Conservation (phyloP, 2,113 vertebrate species). For the Poecilia latipinna region DNA sequence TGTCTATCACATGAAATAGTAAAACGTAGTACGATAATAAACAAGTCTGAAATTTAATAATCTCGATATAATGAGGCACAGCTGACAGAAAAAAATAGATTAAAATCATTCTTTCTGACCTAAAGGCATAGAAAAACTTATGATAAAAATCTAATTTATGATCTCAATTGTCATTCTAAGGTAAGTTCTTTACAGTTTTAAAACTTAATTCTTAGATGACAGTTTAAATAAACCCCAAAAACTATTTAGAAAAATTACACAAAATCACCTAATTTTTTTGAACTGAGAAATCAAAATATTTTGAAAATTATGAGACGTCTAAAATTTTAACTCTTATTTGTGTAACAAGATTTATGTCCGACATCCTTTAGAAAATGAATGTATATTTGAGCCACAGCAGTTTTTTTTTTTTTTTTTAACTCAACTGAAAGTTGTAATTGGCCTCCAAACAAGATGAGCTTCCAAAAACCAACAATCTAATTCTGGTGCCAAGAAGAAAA, state of each 20-base stretch:
- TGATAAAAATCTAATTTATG: too few species aligned
- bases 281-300: background rate
- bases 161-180: too few species aligned
- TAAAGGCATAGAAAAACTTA: too few species aligned
- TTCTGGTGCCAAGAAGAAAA: slow-evolving; percentile 11
- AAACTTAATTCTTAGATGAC: background rate
- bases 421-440: background rate
- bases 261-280: too few species aligned
- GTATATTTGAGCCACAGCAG: background rate
- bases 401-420: background rate
- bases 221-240: background rate
- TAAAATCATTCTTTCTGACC: too few species aligned
- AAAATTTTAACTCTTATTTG: background rate
- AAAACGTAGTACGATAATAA: background rate
- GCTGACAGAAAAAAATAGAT: background rate
- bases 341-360: background rate
- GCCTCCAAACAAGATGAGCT: background rate
- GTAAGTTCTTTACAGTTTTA: background rate
- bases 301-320: background rate
- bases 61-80: background rate
- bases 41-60: background rate
- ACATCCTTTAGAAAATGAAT: background rate
- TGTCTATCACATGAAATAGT: background rate
- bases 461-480: slow-evolving; percentile 3
- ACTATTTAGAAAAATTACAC: background rate